Percentiles rank a stretch among this genome's conserved stretches.
Evolutionary conservation across 1,140 invertebrate genomes (phyloP).

Genomic region (Pentalonia nigronervosa): DNA sequence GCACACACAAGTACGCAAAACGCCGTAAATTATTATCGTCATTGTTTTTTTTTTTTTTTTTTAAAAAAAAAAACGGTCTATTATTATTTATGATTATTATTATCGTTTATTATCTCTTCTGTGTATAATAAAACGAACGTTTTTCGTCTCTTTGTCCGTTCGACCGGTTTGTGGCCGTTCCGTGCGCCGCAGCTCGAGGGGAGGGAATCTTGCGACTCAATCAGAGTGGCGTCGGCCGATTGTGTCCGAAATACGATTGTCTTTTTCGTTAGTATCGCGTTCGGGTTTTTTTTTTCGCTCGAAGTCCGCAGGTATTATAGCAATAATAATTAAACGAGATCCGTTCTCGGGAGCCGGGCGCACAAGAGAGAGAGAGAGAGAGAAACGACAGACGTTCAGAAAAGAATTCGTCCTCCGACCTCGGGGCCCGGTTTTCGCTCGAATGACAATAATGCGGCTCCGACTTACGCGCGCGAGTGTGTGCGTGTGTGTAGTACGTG

Average conservation of each 20-base stretch:
- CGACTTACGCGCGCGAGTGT: too few relatives aligned
- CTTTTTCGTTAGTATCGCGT: neutral
- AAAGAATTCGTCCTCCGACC: constrained; percentile 6
- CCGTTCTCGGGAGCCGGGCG: neutral
- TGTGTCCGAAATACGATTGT: constrained; percentile 34
- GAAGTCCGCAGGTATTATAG: neutral
- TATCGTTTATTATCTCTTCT: neutral
- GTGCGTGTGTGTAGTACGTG: neutral
- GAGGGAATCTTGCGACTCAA: constrained; percentile 39
- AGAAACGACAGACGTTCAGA: neutral
- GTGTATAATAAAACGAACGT: constrained; percentile 10
- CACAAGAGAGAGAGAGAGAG: neutral
- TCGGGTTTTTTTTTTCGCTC: neutral
- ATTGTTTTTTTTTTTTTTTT: too few relatives aligned
- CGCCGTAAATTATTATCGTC: too few relatives aligned
- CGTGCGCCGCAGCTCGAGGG: neutral
- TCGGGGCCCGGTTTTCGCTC: neutral
- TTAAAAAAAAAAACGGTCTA: too few relatives aligned
- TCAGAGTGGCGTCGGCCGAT: constrained; percentile 38
- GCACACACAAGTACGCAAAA: too few relatives aligned
- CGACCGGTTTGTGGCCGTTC: constrained; percentile 25
- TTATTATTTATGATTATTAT: neutral
- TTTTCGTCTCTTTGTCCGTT: constrained; percentile 9
- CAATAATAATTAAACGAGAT: constrained; percentile 16
- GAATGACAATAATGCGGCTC: neutral